Percentiles rank a stretch among this genome's conserved stretches.
phyloP scores from a whole-genome alignment of 2,888 invertebrate species.

The Lithophane ornitopus region DNA sequence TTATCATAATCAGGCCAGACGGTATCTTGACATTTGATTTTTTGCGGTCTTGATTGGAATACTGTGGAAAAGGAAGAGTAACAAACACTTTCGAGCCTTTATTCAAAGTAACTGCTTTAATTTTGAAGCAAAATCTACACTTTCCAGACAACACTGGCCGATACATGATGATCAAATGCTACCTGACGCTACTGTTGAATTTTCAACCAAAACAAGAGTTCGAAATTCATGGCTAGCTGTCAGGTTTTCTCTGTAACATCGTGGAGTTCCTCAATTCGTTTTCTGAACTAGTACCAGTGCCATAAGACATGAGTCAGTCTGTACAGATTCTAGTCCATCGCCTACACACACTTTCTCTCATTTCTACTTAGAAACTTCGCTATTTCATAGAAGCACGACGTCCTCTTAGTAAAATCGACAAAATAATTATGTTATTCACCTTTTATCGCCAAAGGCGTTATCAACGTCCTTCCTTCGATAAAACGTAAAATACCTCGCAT shows the following conservation, averaged over 20 bases:
- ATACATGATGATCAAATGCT: not conserved
- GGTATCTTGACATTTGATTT: conserved; percentile 2
- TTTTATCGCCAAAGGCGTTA: conserved; percentile 23
- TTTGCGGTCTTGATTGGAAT: not conserved
- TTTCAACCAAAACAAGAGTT: not conserved
- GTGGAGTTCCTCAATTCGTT: not conserved
- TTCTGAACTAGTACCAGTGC: not conserved
- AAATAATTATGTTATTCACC: conserved; percentile 47
- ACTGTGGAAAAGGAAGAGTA: not conserved
- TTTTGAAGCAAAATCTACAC: not conserved
- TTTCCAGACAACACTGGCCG: not conserved
- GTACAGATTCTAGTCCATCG: conserved; percentile 14
- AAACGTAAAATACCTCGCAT: conserved; percentile 19
- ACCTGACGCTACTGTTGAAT: not conserved
- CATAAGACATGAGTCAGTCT: conserved; percentile 12
- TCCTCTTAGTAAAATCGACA: conserved; percentile 19
- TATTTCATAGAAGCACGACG: conserved; percentile 8
- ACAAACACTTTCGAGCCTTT: not conserved
- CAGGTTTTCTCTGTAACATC: not conserved
- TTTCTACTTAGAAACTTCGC: conserved; percentile 15
- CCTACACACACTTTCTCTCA: conserved; percentile 37
- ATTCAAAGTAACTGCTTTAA: not conserved
- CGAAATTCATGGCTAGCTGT: not conserved
- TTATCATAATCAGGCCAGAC: conserved; percentile 14
- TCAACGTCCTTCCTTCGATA: conserved; percentile 43